These are phyloP conservation scores for Drosophila takahashii DNA, from an alignment of 1,140 invertebrate species.

Conservation along the genomic window DNA sequence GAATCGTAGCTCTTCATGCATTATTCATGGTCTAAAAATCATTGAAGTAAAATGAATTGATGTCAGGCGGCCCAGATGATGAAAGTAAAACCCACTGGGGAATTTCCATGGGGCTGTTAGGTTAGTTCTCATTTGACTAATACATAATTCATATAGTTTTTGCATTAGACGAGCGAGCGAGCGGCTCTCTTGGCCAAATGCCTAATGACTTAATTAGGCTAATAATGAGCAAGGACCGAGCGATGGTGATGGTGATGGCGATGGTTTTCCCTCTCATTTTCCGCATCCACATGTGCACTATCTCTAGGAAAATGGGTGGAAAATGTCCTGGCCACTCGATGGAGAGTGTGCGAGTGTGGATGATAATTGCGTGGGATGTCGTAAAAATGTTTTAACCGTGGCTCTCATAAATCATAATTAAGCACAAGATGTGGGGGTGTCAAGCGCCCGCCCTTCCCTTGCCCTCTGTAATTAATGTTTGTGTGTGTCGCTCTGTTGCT, in stretches of 20 bases:
- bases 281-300: constrained; percentile 50
- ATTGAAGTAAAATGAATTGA: constrained; percentile 71
- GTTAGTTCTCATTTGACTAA: constrained; percentile 53
- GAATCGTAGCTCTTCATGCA: constrained; percentile 33
- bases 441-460: too few relatives aligned
- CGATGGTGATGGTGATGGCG: background rate
- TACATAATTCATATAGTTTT: constrained; percentile 78
- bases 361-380: constrained; percentile 61
- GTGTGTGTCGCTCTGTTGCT: constrained; percentile 34
- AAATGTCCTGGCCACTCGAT: constrained; percentile 27
- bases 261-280: background rate
- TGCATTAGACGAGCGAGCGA: constrained; percentile 40
- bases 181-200: constrained; percentile 52
- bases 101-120: background rate
- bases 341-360: constrained; percentile 14
- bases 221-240: constrained; percentile 54
- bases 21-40: constrained; percentile 68
- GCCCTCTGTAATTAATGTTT: constrained; percentile 64
- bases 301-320: background rate
- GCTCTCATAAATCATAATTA: constrained; percentile 79
- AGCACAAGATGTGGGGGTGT: constrained; percentile 55
- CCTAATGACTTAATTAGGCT: constrained; percentile 79
- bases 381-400: constrained; percentile 75
- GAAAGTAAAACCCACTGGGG: constrained; percentile 8
- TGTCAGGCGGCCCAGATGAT: constrained; percentile 41